Evolutionary conservation across 2,797 vertebrate species (phyloP).

Genomic region (Falco cherrug): DNA sequence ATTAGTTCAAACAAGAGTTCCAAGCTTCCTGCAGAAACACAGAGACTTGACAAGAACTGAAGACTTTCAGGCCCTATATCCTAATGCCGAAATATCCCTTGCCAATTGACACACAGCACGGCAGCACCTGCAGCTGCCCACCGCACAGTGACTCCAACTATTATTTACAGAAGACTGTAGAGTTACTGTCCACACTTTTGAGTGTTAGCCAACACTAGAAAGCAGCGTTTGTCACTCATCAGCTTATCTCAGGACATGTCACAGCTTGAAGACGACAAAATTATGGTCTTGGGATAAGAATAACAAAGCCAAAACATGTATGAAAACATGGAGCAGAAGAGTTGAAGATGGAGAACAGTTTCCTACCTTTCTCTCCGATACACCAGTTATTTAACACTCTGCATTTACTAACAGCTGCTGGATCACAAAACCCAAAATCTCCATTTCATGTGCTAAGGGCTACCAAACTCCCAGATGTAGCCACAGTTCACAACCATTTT

Average conservation of each 20-base stretch:
- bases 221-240: neutral
- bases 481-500: neutral
- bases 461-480: neutral
- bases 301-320: neutral
- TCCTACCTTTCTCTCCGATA: neutral
- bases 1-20: neutral
- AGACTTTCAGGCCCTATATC: neutral
- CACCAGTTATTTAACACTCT: neutral
- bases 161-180: neutral
- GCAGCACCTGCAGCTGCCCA: neutral
- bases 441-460: neutral
- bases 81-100: neutral
- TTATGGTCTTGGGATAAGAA: neutral
- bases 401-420: neutral
- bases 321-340: neutral
- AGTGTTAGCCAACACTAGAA: neutral
- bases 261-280: neutral
- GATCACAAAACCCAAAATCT: neutral
- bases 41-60: neutral
- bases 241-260: neutral
- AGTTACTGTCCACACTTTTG: neutral
- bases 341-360: neutral
- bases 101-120: neutral
- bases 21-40: neutral
- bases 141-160: neutral